These are phyloP conservation scores for Dufourea novaeangliae DNA, from an alignment of 1,140 invertebrate genomes.

Conservation along the genomic window DNA sequence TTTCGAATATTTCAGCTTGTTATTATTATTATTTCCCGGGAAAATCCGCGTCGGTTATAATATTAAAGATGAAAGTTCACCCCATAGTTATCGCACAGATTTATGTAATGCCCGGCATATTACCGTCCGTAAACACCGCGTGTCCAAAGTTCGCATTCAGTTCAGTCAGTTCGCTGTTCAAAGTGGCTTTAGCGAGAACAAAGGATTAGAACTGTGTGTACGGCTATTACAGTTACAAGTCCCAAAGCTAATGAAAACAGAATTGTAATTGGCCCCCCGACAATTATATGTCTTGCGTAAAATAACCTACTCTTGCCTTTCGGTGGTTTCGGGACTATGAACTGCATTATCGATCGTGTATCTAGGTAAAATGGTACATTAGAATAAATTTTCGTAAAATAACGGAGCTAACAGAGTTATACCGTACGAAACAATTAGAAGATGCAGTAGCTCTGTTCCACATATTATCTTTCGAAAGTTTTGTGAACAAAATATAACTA, in stretches of 20 bases:
- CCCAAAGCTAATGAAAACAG: slow-evolving; percentile 41
- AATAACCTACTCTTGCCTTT: slow-evolving; percentile 3
- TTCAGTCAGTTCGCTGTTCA: slow-evolving; percentile 40
- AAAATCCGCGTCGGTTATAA: not conserved
- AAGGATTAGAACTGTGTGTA: slow-evolving; percentile 40
- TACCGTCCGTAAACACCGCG: slow-evolving; percentile 16
- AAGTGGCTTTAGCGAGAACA: slow-evolving; percentile 42
- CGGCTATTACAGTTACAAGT: slow-evolving; percentile 34
- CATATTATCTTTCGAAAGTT: too few relatives aligned
- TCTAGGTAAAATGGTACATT: not conserved
- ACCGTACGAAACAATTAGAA: too few relatives aligned
- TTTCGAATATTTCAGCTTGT: not conserved
- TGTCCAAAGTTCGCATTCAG: slow-evolving; percentile 34
- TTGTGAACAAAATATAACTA: not conserved
- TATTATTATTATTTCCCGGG: not conserved
- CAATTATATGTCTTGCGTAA: slow-evolving; percentile 30
- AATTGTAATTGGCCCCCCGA: slow-evolving; percentile 34
- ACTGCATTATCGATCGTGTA: not conserved
- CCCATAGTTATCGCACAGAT: slow-evolving; percentile 18
- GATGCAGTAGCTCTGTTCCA: too few relatives aligned
- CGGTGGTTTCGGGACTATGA: slow-evolving; percentile 4
- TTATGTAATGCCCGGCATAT: slow-evolving; percentile 43
- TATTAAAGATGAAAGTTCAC: slow-evolving; percentile 15
- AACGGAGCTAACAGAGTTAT: not conserved
- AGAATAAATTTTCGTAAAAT: not conserved